Evolutionary conservation across 2,888 invertebrate species (phyloP).

Genomic region (Cephus rjabovi): DNA sequence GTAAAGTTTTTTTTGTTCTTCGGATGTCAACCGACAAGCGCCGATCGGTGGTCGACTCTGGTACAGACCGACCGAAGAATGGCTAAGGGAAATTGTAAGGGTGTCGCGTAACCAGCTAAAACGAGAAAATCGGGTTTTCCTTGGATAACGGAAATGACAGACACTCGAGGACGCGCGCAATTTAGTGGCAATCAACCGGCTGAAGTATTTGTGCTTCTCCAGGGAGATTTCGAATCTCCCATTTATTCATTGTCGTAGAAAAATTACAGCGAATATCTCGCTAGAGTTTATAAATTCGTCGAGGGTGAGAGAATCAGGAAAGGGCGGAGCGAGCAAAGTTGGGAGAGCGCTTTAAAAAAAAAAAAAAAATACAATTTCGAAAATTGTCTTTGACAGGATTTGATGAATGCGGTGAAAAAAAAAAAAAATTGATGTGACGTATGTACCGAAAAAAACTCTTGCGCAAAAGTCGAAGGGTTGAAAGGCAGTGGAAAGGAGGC

Average conservation of each 20-base stretch:
- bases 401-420: background rate
- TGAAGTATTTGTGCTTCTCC: conserved; percentile 63
- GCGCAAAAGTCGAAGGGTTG: background rate
- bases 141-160: background rate
- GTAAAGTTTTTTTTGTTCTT: too few species aligned
- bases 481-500: background rate
- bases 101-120: conserved; percentile 23
- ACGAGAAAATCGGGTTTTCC: background rate
- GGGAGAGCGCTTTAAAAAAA: background rate
- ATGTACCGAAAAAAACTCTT: background rate
- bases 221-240: conserved; percentile 55
- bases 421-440: background rate
- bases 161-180: conserved; percentile 43
- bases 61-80: conserved; percentile 19
- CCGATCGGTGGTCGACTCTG: too few species aligned
- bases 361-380: background rate
- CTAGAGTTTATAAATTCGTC: background rate
- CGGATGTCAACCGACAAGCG: too few species aligned
- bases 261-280: conserved; percentile 38
- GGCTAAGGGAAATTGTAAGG: conserved; percentile 32
- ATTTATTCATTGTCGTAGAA: conserved; percentile 61
- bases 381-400: background rate
- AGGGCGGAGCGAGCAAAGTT: background rate
- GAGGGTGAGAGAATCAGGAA: background rate
- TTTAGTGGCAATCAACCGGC: conserved; percentile 63